These are phyloP conservation scores for Drosophila testacea DNA, from an alignment of 2,888 invertebrate genomes.

Conservation along the genomic window DNA sequence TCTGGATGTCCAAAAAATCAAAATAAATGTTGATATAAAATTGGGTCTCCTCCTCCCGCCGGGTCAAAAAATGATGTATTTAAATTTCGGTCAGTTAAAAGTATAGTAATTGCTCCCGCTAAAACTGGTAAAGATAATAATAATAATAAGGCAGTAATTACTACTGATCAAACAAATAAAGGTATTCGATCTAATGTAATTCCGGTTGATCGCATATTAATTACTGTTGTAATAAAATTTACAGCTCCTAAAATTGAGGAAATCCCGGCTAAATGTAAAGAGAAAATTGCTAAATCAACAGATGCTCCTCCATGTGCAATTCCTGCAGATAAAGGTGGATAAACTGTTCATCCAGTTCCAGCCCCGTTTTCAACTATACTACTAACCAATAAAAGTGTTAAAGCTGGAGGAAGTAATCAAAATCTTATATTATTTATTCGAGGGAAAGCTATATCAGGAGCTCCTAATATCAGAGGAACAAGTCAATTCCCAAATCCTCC, in stretches of 20 bases:
- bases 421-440: slow-evolving; percentile 95
- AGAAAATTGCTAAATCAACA: slow-evolving; percentile 92
- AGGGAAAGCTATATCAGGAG: slow-evolving; percentile 93
- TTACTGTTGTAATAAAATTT: slow-evolving; percentile 92
- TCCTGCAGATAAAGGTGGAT: slow-evolving; percentile 89
- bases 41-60: slow-evolving; percentile 91
- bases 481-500: slow-evolving; percentile 94
- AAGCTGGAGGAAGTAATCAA: slow-evolving; percentile 90
- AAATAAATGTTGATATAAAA: slow-evolving; percentile 93
- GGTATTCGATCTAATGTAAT: slow-evolving; percentile 89
- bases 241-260: slow-evolving; percentile 91
- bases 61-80: slow-evolving; percentile 94
- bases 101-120: slow-evolving; percentile 92
- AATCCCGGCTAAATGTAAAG: slow-evolving; percentile 90
- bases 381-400: slow-evolving; percentile 88
- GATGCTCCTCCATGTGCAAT: slow-evolving; percentile 89
- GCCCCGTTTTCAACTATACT: slow-evolving; percentile 89
- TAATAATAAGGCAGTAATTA: slow-evolving; percentile 88
- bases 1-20: slow-evolving; percentile 96
- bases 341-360: slow-evolving; percentile 92
- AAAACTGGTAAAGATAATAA: slow-evolving; percentile 90
- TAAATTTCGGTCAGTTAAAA: slow-evolving; percentile 92
- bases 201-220: slow-evolving; percentile 89
- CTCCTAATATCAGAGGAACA: slow-evolving; percentile 90
- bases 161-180: slow-evolving; percentile 91